Conservation (phyloP, 2,797 vertebrate species). For the Tapirus indicus region DNA sequence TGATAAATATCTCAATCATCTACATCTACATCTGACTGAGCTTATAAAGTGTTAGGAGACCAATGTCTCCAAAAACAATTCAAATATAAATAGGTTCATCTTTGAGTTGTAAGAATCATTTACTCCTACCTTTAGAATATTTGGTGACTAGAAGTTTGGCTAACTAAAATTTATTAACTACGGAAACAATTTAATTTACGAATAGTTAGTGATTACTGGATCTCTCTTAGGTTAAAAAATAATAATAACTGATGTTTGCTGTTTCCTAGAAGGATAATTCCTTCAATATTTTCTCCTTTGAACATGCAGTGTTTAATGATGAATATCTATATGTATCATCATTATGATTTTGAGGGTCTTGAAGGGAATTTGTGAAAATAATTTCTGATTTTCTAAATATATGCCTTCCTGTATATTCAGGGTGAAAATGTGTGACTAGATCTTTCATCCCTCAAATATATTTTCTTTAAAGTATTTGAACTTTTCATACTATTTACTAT, state of each 20-base stretch:
- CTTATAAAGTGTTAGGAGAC: background rate
- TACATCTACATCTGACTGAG: background rate
- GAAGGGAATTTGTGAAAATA: conserved; percentile 10
- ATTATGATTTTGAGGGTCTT: background rate
- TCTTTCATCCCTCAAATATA: conserved; percentile 8
- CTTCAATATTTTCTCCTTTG: conserved; percentile 7
- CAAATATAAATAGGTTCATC: background rate
- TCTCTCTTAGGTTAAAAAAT: background rate
- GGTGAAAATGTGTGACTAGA: background rate
- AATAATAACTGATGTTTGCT: background rate
- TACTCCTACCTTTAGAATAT: background rate
- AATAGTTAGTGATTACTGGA: background rate
- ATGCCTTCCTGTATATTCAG: background rate
- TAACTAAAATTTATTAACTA: background rate
- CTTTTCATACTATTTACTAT: conserved; percentile 13
- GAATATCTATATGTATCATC: background rate
- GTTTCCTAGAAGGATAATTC: background rate
- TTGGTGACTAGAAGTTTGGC: background rate
- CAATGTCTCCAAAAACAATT: background rate
- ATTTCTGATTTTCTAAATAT: conserved; percentile 35
- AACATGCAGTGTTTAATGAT: background rate
- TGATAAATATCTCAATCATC: background rate
- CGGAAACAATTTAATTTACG: conserved; percentile 6
- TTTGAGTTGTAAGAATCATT: conserved; percentile 25
- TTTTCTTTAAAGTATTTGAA: conserved; percentile 24